Percentiles rank a stretch among this genome's conserved stretches.
Conservation (phyloP, 2,797 vertebrate species). For the Ceryle rudis region DNA sequence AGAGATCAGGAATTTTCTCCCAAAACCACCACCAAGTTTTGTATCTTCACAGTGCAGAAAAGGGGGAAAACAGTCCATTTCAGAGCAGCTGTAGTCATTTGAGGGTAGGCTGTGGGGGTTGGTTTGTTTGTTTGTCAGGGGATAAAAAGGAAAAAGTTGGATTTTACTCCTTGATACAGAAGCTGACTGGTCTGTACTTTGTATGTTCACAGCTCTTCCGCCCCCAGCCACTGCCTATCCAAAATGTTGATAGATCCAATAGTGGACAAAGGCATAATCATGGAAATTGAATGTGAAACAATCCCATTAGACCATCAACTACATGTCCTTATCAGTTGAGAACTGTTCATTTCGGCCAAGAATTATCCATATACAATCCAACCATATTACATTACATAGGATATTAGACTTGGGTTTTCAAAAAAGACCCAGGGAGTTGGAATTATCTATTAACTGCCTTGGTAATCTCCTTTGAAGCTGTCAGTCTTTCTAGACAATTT, state of each 20-base stretch:
- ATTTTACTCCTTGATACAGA: background rate
- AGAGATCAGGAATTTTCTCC: background rate
- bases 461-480: slow-evolving; percentile 22
- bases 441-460: slow-evolving; percentile 25
- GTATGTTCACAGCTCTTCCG: background rate
- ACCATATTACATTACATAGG: background rate
- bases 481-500: slow-evolving; percentile 33
- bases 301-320: background rate
- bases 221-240: background rate
- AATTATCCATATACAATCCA: slow-evolving; percentile 14
- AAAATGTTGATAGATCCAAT: background rate
- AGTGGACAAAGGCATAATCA: background rate
- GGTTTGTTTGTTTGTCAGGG: background rate
- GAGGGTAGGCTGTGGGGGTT: background rate
- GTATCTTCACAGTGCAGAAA: background rate
- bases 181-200: background rate
- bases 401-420: slow-evolving; percentile 19
- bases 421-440: background rate
- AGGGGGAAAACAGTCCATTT: background rate
- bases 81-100: background rate
- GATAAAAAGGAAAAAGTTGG: background rate
- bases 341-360: slow-evolving; percentile 4
- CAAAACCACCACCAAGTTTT: background rate
- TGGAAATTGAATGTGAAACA: background rate
- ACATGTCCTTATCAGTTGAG: background rate